Evolutionary conservation across 2,888 invertebrate genomes (phyloP), one percentile per base, ranked within the genome.

Genomic region (Xestia sexstrigata): DNA sequence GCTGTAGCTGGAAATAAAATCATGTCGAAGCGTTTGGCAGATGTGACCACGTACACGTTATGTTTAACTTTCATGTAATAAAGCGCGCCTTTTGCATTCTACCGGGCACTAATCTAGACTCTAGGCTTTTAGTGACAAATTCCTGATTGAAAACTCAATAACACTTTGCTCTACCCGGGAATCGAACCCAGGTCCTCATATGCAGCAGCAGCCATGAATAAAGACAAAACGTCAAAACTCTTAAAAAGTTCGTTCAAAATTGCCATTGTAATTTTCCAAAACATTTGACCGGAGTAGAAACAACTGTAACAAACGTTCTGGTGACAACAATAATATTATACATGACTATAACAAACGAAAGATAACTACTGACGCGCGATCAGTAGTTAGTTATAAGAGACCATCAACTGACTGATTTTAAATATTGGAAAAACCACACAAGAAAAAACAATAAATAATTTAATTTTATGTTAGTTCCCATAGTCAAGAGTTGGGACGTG

Each of bases 401-500:
- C 8, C 26, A 60, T 60, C 17, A 60, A 17, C 30, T 6, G 42
- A 11, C n/a, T 9, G n/a, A 74, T 74, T 30, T 20, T 42, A 17
- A 52, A 13, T 4, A 35, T 39, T n/a, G 35, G 23, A 47, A 63
- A 80, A 72, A 39, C 23, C 62, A 52, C 39, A 65, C 13, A 79
- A 23, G 9, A 62, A 63, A 15, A 63, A 65, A 7, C 23, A 66
- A 42, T 26, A 30, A 39, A n/a, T 11, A 0, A 0, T 47, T 42
- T 23, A 7, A 47, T 78, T 78, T 73, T 77, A 78, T 65, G 35
- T 49, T 74, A 49, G 26, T 71, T 60, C 15, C 55, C 30, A 26
- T 78, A 81, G 77, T 82, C 49, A 3, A 81, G 42, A 58, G 30
- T 49, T 30, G 35, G 17, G 45, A 55, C 70, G 60, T 69, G 70